These are phyloP conservation scores for Paedocypris micromegethes DNA, from an alignment of 2,797 vertebrate species.

Conservation along the genomic window DNA sequence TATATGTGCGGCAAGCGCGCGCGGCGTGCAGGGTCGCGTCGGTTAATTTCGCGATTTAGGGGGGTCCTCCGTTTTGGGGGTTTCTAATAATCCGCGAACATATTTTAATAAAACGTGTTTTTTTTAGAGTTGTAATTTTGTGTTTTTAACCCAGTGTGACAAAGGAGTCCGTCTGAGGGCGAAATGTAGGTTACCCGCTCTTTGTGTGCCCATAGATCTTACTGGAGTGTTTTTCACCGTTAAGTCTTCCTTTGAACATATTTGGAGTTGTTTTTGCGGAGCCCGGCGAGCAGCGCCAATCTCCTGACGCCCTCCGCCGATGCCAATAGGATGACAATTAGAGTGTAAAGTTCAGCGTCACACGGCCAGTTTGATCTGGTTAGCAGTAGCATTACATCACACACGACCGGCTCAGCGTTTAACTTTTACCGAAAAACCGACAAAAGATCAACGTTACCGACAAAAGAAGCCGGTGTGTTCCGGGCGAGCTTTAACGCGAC, in stretches of 20 bases:
- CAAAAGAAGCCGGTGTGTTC: not conserved
- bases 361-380: conserved; percentile 85
- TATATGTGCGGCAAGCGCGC: not conserved
- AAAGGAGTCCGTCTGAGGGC: conserved; percentile 27
- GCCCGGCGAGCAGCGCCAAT: conserved; percentile 69
- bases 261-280: conserved; percentile 80
- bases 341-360: conserved; percentile 82
- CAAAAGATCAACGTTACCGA: not conserved
- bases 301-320: conserved; percentile 65
- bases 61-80: too few species aligned
- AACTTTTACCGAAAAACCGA: conserved; percentile 12
- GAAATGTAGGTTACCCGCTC: conserved; percentile 58
- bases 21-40: too few species aligned
- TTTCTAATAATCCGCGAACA: too few species aligned
- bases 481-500: too few species aligned
- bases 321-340: conserved; percentile 72
- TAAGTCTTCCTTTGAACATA: conserved; percentile 79
- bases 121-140: not conserved
- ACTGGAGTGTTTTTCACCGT: conserved; percentile 52
- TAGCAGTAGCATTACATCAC: conserved; percentile 79
- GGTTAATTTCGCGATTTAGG: too few species aligned
- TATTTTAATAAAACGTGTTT: too few species aligned
- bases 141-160: conserved; percentile 5
- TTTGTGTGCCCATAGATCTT: conserved; percentile 57
- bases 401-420: conserved; percentile 9